Conservation (phyloP, 2,797 vertebrate species). For the Rhinophrynus dorsalis region DNA sequence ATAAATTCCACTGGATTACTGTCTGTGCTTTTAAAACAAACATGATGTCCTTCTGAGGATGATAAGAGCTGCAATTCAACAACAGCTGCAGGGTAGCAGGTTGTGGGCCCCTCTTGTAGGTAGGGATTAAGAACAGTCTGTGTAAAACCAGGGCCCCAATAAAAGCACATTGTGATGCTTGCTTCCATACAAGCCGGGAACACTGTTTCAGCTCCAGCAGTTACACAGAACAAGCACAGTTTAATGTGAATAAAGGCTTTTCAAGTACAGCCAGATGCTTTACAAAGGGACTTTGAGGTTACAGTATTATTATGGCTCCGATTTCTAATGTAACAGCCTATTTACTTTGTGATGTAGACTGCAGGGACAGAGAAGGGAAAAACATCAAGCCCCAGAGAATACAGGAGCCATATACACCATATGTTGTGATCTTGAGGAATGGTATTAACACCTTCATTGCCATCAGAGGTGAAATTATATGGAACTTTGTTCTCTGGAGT, state of each 20-base stretch:
- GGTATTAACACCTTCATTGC: not conserved
- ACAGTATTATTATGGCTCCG: conserved; percentile 1
- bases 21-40: too few species aligned
- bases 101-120: too few species aligned
- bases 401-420: conserved; percentile 1
- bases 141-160: not conserved
- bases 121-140: too few species aligned
- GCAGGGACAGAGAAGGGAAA: not conserved
- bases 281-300: conserved; percentile 13
- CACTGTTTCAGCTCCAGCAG: not conserved
- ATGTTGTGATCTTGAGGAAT: conserved; percentile 2
- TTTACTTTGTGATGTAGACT: not conserved
- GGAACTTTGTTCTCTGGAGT: too few species aligned
- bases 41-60: too few species aligned
- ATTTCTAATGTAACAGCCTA: conserved; percentile 5
- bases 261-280: conserved; percentile 6
- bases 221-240: conserved; percentile 22
- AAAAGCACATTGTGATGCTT: not conserved
- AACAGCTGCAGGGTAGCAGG: too few species aligned
- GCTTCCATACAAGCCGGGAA: not conserved
- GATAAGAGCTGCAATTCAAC: too few species aligned
- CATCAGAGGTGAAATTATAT: not conserved
- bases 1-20: too few species aligned
- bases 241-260: conserved; percentile 23
- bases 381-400: not conserved